These are phyloP conservation scores for Sylvia atricapilla DNA, from an alignment of 2,113 vertebrate genomes.

Conservation along the genomic window DNA sequence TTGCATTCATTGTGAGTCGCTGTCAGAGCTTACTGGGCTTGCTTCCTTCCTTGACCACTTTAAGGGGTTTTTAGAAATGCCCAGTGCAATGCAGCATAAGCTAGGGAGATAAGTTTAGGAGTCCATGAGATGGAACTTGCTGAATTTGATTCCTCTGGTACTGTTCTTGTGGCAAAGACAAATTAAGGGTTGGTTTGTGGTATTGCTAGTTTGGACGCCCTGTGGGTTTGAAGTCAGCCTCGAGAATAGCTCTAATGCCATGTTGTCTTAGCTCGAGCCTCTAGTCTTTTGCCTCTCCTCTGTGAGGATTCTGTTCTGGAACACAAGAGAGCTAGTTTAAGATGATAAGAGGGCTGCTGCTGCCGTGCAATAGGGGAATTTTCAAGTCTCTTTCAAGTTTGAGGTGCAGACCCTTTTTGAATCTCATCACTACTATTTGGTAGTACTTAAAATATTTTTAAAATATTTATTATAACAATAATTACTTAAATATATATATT, in stretches of 20 bases:
- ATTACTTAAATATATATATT: background rate
- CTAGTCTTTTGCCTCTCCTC: background rate
- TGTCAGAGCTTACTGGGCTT: background rate
- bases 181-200: slow-evolving; percentile 50
- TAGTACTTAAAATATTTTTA: background rate
- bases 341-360: background rate
- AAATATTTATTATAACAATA: background rate
- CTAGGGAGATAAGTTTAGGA: background rate
- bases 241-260: background rate
- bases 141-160: slow-evolving; percentile 5
- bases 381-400: background rate
- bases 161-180: slow-evolving; percentile 14
- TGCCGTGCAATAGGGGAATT: background rate
- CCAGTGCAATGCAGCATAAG: background rate
- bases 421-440: background rate
- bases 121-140: background rate
- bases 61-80: background rate
- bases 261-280: background rate
- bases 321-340: background rate
- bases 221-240: slow-evolving; percentile 23
- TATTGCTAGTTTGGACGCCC: slow-evolving; percentile 16
- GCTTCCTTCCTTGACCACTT: background rate
- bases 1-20: background rate
- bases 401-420: background rate
- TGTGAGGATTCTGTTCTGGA: background rate